Conservation (phyloP, 1,140 invertebrate species). For the Drosophila melanica region DNA sequence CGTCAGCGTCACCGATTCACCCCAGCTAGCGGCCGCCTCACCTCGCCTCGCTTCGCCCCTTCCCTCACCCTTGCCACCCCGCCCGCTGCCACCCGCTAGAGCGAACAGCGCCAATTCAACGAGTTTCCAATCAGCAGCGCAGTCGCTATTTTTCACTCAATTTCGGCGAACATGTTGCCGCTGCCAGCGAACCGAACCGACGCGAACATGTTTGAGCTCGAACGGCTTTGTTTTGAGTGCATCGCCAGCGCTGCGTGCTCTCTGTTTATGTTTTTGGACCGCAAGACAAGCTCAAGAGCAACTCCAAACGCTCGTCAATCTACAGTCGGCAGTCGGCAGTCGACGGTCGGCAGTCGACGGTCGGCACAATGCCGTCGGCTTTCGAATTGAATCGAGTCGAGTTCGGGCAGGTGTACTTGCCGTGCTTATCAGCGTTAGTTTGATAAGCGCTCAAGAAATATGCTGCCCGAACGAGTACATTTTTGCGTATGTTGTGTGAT, state of each 20-base stretch:
- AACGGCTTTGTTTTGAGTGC: constrained; percentile 42
- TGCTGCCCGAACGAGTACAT: too few relatives aligned
- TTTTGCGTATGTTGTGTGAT: too few relatives aligned
- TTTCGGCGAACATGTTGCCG: constrained; percentile 20
- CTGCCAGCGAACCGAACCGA: background rate
- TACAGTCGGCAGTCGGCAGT: background rate
- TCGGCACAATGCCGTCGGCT: background rate
- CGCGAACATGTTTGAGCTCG: constrained; percentile 52
- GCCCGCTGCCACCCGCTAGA: background rate
- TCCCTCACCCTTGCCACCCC: background rate
- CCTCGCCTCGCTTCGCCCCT: background rate
- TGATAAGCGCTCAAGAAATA: constrained; percentile 1
- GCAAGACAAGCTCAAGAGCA: constrained; percentile 44
- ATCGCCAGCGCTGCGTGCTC: constrained; percentile 12
- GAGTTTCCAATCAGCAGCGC: constrained; percentile 31
- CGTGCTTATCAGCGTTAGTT: constrained; percentile 3
- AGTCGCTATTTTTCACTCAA: constrained; percentile 31
- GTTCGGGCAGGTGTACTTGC: constrained; percentile 1
- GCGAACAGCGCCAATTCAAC: constrained; percentile 26
- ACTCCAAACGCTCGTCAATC: background rate
- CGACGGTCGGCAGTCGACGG: constrained; percentile 4
- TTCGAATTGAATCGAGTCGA: background rate
- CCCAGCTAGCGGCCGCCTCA: background rate
- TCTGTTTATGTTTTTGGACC: constrained; percentile 46
- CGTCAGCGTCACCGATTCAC: background rate